Conservation (phyloP, 2,113 vertebrate species). For the Eira barbara region DNA sequence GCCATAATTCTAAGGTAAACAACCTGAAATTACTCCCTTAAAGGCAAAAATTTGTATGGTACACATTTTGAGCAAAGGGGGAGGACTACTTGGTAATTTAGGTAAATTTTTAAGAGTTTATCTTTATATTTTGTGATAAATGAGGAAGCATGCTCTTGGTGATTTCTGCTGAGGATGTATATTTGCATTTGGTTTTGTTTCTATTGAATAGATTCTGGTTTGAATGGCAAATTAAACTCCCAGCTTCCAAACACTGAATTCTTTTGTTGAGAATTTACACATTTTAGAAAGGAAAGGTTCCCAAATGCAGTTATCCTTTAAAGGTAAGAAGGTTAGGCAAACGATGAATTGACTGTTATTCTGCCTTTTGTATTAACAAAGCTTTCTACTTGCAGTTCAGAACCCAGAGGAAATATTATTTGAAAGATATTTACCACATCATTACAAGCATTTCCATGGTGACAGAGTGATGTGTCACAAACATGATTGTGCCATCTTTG, state of each 20-base stretch:
- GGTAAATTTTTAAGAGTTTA: constrained; percentile 69
- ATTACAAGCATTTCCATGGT: constrained; percentile 50
- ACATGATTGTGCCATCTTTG: not conserved
- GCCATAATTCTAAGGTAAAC: constrained; percentile 76
- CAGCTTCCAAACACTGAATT: constrained; percentile 53
- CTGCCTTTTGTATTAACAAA: constrained; percentile 46
- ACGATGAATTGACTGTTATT: constrained; percentile 27
- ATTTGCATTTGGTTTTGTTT: constrained; percentile 62
- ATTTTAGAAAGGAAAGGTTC: constrained; percentile 30
- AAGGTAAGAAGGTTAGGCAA: constrained; percentile 50
- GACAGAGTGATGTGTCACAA: not conserved
- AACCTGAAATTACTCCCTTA: constrained; percentile 75
- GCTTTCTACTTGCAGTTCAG: not conserved
- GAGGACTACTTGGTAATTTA: constrained; percentile 58
- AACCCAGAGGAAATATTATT: not conserved
- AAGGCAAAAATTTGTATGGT: constrained; percentile 70
- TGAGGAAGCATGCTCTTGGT: constrained; percentile 37
- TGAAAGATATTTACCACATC: not conserved
- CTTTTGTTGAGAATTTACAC: constrained; percentile 61
- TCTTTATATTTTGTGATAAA: constrained; percentile 68
- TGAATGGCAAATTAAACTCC: constrained; percentile 65
- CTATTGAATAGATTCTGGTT: constrained; percentile 42
- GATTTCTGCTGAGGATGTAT: not conserved
- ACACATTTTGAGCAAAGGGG: constrained; percentile 45
- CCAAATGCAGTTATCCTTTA: constrained; percentile 33